Percentiles rank a stretch among this genome's conserved stretches.
Evolutionary conservation across 2,797 vertebrate species (phyloP).

Genomic region (Diplodus puntazzo): DNA sequence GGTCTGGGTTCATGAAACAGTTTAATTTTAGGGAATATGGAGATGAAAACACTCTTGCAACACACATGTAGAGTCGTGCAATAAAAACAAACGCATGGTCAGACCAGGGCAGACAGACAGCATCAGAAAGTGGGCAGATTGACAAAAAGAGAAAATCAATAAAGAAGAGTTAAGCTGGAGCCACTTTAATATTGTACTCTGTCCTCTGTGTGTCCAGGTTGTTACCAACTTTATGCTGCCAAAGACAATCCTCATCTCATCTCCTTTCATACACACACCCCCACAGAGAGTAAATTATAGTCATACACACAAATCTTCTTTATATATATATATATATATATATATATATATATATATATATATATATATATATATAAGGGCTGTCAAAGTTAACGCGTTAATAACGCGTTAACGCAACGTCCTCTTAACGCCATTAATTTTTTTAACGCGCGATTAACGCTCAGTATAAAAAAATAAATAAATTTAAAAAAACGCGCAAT

Average conservation of each 20-base stretch:
- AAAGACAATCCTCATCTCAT: background rate
- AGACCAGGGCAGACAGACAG: slow-evolving; percentile 28
- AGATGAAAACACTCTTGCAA: background rate
- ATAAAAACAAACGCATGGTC: slow-evolving; percentile 10
- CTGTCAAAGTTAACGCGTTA: too few species aligned
- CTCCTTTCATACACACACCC: background rate
- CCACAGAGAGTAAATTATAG: background rate
- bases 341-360: too few species aligned
- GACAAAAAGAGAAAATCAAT: slow-evolving; percentile 61
- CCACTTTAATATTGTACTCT: slow-evolving; percentile 34
- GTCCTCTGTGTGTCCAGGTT: slow-evolving; percentile 21
- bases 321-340: too few species aligned
- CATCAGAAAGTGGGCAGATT: slow-evolving; percentile 29
- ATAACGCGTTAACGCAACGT: too few species aligned
- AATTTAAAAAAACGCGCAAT: too few species aligned
- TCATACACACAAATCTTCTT: background rate
- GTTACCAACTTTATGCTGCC: slow-evolving; percentile 1
- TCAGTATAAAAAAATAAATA: too few species aligned
- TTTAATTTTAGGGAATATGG: background rate
- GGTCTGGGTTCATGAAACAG: background rate
- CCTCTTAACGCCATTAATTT: too few species aligned
- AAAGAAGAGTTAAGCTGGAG: slow-evolving; percentile 41
- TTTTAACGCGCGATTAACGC: too few species aligned
- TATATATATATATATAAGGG: too few species aligned
- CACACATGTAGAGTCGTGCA: slow-evolving; percentile 14